Base-by-base conservation (phyloP, 1,140 invertebrate species). In the Calephelis nemesis region DNA sequence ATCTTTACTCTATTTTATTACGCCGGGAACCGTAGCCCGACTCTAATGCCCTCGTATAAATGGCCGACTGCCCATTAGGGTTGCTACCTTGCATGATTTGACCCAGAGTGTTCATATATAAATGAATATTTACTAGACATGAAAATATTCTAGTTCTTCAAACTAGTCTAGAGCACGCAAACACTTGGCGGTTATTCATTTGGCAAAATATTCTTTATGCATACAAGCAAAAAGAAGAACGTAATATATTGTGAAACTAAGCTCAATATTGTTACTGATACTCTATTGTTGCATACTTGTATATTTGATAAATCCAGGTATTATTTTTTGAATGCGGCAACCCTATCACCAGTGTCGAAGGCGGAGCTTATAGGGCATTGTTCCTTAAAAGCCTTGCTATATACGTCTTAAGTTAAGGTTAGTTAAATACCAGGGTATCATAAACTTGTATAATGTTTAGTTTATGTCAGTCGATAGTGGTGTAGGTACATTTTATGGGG, bases 41-140 rank as follows among this genome's bases (percentile, higher is more conserved):
- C 63, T 78, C 76, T 88, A 85, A 85, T 87, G 78, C 84, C 76
- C 78, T 77, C 85, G 76, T 82, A 87, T 79, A 85, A 84, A 84
- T 79, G 78, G 74, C 47, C 40, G 68, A 70, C 52, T 54, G 52
- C 52, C 15, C 13, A 9, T 54, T 54, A 54, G 50, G 50, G 50
- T 0, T 54, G 50, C 42, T 15, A 19, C 15, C 50, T 54, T 5
- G 5, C 3, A 3, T 9, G 50, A 30, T 54, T 54, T 54, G 50
- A 54, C 15, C 15, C 42, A 5, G 42, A 45, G 3, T 45, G 8
- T 7, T 6, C 42, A 45, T 45, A 45, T 9, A 45, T 45, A 7
- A 45, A 45, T 45, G 8, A 45, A 45, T 45, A 45, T 45, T 45
- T 9, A 45, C 42, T 7, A 7, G 42, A 45, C 6, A 45, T 45